Evolutionary conservation across 2,797 vertebrate genomes (phyloP).

Genomic region (Sebastes iracundus): DNA sequence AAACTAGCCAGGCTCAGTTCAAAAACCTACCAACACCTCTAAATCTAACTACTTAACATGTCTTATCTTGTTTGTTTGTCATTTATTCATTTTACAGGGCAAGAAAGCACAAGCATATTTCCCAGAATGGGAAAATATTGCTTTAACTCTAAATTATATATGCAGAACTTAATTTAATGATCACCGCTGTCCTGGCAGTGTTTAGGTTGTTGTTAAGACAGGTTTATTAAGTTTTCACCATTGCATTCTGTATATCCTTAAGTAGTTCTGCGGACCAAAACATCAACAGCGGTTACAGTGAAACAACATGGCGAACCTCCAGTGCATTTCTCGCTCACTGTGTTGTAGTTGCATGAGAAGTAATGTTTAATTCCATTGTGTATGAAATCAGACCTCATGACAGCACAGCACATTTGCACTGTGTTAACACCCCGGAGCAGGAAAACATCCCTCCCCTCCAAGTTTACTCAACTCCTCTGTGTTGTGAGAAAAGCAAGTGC

Average conservation of each 20-base stretch:
- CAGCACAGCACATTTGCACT: slow-evolving; percentile 39
- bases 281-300: not conserved
- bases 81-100: too few relatives aligned
- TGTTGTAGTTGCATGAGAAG: slow-evolving; percentile 7
- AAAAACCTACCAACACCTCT: not conserved
- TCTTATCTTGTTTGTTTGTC: not conserved
- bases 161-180: not conserved
- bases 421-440: slow-evolving; percentile 35
- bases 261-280: not conserved
- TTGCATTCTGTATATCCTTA: not conserved
- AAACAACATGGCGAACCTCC: not conserved
- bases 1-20: not conserved
- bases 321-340: not conserved
- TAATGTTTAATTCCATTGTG: slow-evolving; percentile 11
- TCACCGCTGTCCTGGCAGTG: too few relatives aligned
- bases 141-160: not conserved
- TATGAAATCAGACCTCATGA: slow-evolving; percentile 43
- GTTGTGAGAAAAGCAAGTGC: slow-evolving; percentile 24
- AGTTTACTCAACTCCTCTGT: slow-evolving; percentile 17
- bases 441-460: slow-evolving; percentile 34
- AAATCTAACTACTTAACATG: not conserved
- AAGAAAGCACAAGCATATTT: not conserved
- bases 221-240: not conserved
- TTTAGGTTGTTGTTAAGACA: not conserved
- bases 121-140: accelerated